These are phyloP conservation scores for Drosophila trichaetosa DNA, from an alignment of 2,888 invertebrate genomes.

Conservation along the genomic window DNA sequence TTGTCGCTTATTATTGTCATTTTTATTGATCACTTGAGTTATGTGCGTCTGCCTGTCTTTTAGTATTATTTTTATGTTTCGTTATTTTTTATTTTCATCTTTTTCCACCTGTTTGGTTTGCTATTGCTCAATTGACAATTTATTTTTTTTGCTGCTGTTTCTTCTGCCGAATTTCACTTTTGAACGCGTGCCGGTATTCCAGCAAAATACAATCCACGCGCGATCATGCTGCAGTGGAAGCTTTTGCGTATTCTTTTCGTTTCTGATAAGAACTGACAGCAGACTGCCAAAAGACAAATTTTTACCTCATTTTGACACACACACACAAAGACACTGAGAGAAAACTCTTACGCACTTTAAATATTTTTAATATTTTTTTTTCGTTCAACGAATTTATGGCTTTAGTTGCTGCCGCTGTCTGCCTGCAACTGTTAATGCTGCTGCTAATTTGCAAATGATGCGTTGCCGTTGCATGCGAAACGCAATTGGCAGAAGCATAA, in stretches of 20 bases:
- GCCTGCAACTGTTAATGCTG: constrained; percentile 50
- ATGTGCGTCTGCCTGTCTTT: constrained; percentile 10
- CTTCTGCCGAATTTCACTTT: constrained; percentile 44
- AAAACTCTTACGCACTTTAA: constrained; percentile 11
- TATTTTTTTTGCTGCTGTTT: background rate
- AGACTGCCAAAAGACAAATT: constrained; percentile 12
- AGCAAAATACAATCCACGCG: background rate
- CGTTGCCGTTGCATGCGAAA: constrained; percentile 42
- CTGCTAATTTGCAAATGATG: constrained; percentile 66
- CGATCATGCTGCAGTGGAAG: constrained; percentile 18
- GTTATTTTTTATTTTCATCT: background rate
- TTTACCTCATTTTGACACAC: constrained; percentile 39
- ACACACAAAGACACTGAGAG: background rate
- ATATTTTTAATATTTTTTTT: constrained; percentile 5
- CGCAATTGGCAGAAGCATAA: constrained; percentile 38
- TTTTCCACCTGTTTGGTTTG: constrained; percentile 6
- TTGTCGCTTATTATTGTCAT: constrained; percentile 31
- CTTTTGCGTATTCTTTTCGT: constrained; percentile 26
- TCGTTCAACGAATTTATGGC: constrained; percentile 56
- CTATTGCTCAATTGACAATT: constrained; percentile 5
- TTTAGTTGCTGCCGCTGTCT: constrained; percentile 33
- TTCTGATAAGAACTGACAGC: constrained; percentile 44
- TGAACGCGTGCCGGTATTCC: constrained; percentile 35
- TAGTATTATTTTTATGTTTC: constrained; percentile 7
- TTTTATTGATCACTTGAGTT: constrained; percentile 37